These are phyloP conservation scores for Mya arenaria DNA, from an alignment of 1,140 invertebrate genomes.

Conservation along the genomic window DNA sequence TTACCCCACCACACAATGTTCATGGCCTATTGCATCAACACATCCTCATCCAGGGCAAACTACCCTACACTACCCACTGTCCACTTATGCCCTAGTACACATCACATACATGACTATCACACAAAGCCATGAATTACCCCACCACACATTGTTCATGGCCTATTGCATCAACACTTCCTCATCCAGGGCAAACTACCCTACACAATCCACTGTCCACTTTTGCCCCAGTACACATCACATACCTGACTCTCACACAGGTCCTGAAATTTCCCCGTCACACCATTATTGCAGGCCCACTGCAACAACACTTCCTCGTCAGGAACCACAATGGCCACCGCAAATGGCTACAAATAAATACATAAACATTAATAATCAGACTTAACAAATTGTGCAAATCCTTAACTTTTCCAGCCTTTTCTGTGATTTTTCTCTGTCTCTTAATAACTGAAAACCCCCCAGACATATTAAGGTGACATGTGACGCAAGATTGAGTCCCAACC, in stretches of 20 bases:
- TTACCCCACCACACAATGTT: too few species aligned
- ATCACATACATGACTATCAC: neutral
- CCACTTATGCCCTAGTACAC: neutral
- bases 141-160: neutral
- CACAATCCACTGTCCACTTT: neutral
- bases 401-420: neutral
- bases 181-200: neutral
- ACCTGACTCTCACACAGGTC: conserved; percentile 69
- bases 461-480: neutral
- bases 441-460: neutral
- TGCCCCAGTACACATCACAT: neutral
- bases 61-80: neutral
- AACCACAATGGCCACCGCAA: conserved; percentile 95
- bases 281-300: conserved; percentile 91
- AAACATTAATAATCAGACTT: neutral
- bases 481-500: neutral
- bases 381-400: neutral
- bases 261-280: conserved; percentile 56
- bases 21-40: too few species aligned
- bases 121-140: neutral
- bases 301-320: conserved; percentile 96
- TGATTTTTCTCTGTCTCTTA: neutral
- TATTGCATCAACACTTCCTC: neutral
- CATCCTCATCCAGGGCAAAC: too few species aligned
- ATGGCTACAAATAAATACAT: conserved; percentile 85